Base-by-base conservation (phyloP, 2,888 invertebrate genomes). In the Steinernema hermaphroditum region DNA sequence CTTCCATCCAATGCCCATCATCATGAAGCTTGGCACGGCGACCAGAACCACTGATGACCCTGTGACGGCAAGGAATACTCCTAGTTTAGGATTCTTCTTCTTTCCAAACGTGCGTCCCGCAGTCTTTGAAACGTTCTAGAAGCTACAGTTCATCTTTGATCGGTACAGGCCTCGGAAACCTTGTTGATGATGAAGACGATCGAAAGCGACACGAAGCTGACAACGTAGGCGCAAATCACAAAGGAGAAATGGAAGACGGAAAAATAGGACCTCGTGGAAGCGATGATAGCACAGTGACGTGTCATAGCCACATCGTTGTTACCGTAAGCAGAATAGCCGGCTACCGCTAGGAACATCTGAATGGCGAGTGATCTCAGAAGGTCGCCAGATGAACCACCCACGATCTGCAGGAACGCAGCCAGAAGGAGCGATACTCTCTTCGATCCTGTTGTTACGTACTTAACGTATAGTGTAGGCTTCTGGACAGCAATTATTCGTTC, bases 271-370 rank as follows among this genome's bases (percentile, higher is more conserved):
- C 75, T 74, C n/a, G 82, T 82, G 19, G 80, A 80, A 1, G 78
- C 76, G 16, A 81, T 82, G 72, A 82, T 82, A 16, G 82, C 80
- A 50, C 82, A 82, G 69, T 81, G 81, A 32, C 76, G 76, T 12
- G 77, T 77, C 4, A 71, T 72, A 6, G 76, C 74, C 29, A 77
- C 69, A 46, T 74, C 46, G 2, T 43, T 0, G 49, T 43, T 54
- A 27, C 44, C 41, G 24, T 41, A 70, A 32, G 79, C 80, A 0
- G 79, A 79, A 16, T 75, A 29, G 14, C 74, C 81, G 1, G 77
- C 81, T 1, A 75, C 73, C 0, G 68, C 1, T 0, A 81, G 34
- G 1, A 79, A 78, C 9, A 74, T 14, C 79, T 80, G 46, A 70
- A 78, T 62, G 14, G 16, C 22, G 4, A 16, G 16, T 9, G 16